phyloP scores from a whole-genome alignment of 2,797 vertebrate species.

The Merluccius polli region DNA sequence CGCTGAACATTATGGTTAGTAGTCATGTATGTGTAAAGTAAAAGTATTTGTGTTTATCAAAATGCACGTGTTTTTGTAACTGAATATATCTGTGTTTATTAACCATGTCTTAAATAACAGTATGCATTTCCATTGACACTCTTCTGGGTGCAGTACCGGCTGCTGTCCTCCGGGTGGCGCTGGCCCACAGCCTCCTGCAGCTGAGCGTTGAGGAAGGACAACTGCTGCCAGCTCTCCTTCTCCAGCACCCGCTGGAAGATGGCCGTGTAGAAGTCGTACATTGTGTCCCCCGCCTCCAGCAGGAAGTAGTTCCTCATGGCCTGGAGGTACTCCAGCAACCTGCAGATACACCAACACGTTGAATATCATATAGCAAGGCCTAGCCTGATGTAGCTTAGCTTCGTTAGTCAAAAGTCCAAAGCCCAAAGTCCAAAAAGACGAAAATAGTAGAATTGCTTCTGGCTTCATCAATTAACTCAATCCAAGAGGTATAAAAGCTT shows the following conservation, averaged over 20 bases:
- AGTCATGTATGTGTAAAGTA: no score
- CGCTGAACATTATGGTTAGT: constrained; percentile 1
- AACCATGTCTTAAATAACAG: neutral
- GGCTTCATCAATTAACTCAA: neutral
- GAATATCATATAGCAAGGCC: no score
- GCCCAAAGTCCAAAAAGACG: no score
- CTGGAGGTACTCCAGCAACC: constrained; percentile 91
- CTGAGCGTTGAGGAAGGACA: constrained; percentile 88
- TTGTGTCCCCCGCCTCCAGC: constrained; percentile 96
- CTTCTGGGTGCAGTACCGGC: constrained; percentile 73
- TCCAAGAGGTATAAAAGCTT: no score
- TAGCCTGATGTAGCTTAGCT: neutral
- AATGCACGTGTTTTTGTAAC: neutral
- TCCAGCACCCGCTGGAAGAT: constrained; percentile 98
- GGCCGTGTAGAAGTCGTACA: constrained; percentile 98
- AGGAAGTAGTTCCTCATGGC: constrained; percentile 99
- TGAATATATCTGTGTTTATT: no score
- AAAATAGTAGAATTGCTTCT: neutral
- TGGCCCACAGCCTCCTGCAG: constrained; percentile 96
- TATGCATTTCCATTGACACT: neutral
- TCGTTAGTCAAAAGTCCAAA: neutral
- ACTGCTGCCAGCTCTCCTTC: constrained; percentile 94
- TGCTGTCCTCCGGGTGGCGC: constrained; percentile 88
- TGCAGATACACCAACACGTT: constrained; percentile 40
- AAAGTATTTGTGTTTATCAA: neutral